phyloP scores from a whole-genome alignment of 1,140 invertebrate genomes.

The Philotrypesis tridentata region DNA sequence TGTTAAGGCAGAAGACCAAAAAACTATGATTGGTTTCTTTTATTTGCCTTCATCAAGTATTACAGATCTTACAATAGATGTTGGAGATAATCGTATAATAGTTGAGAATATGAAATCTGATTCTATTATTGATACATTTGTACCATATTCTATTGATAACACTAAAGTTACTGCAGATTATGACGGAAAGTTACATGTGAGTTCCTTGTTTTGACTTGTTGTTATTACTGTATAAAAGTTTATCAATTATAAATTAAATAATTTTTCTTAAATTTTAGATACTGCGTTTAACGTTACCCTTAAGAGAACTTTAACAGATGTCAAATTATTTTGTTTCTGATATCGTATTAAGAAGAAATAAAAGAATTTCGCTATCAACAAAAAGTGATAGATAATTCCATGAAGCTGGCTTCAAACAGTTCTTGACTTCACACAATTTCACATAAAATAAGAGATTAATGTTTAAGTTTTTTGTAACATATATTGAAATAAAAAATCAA shows the following conservation, averaged over 20 bases:
- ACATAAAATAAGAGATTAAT: background rate
- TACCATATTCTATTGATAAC: conserved; percentile 78
- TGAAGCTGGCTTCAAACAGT: background rate
- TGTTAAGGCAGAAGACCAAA: conserved; percentile 42
- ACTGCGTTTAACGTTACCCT: conserved; percentile 61
- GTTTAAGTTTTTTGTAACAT: conserved; percentile 38
- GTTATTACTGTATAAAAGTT: conserved; percentile 28
- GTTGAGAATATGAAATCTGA: conserved; percentile 76
- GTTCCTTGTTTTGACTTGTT: conserved; percentile 45
- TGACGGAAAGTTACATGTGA: conserved; percentile 77
- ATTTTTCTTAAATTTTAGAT: conserved; percentile 61
- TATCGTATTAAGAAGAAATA: background rate
- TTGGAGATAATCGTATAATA: conserved; percentile 83
- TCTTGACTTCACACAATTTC: background rate
- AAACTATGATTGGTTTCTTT: conserved; percentile 51
- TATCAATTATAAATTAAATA: conserved; percentile 24
- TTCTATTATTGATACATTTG: conserved; percentile 80
- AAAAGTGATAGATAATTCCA: background rate
- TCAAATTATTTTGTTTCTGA: background rate
- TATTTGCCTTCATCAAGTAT: conserved; percentile 74
- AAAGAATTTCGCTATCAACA: background rate
- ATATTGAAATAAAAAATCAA: conserved; percentile 26
- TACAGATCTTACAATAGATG: conserved; percentile 77
- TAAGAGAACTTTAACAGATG: conserved; percentile 26
- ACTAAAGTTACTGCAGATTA: conserved; percentile 77